Evolutionary conservation across 2,888 invertebrate genomes (phyloP), one percentile per base, ranked within the genome.

Genomic region (Macrophya alboannulata): DNA sequence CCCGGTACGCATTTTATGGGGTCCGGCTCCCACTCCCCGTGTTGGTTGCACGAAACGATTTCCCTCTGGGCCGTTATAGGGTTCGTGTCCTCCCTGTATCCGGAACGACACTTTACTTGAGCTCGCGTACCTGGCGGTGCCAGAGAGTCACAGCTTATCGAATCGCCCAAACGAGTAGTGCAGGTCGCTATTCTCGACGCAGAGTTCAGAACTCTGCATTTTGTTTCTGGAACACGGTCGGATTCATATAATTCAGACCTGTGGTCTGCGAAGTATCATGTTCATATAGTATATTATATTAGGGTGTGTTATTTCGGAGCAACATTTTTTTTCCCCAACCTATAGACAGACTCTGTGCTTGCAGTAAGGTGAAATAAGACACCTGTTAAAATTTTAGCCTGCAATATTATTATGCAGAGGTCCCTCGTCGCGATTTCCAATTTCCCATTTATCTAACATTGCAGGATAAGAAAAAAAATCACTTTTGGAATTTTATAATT

Each of bases 1-100:
- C 93, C 93, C 92, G 93, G 90, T 84, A 92, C 82, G 74, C 93
- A 93, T 86, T 83, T 88, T 68, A 93, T 92, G 65, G 93, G 93
- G n/a, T 91, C 87, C 31, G 93, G 92, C 21, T 90, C 90, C 93
- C 93, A 93, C 62, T 91, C 72, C 43, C 93, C 93, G 1, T 85
- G 86, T 2, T 86, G 71, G 86, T 91, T 92, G 86, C 93, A 93
- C 59, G 4, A 87, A 48, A 93, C 90, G 4, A 25, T 83, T 5
- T 89, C 87, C 0, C 90, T 85, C 85, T 88, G 89, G 1, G 82
- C 71, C 12, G 89, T 88, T 8, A 89, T 55, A 37, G 85, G 86
- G 59, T 62, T 65, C 5, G 84, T 81, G 10, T 91, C 91, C 77
- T 86, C 86, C 4, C 86, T 90, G 86, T 93, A 93, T 82, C 92